Evolutionary conservation across 1,140 invertebrate species (phyloP).

Genomic region (Pentalonia nigronervosa): DNA sequence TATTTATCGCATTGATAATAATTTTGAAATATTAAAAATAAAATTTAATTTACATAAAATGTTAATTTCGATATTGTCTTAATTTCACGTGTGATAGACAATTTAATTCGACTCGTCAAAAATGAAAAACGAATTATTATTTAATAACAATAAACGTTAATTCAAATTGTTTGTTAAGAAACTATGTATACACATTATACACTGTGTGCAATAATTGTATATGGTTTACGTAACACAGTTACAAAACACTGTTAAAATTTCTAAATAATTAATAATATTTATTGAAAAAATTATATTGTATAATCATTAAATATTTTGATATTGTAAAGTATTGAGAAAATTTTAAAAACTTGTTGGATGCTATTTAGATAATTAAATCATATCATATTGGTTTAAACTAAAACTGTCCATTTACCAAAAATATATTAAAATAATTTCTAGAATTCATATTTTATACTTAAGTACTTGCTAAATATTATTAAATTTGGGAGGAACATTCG

Average conservation of each 20-base stretch:
- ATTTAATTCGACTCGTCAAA: not conserved
- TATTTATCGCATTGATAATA: not conserved
- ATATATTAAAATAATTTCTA: not conserved
- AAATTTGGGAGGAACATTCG: not conserved
- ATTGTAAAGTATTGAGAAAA: not conserved
- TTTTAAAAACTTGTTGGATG: not conserved
- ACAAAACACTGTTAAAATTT: not conserved
- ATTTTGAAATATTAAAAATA: not conserved
- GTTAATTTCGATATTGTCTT: not conserved
- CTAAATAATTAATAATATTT: not conserved
- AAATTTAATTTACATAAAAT: not conserved
- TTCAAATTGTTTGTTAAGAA: not conserved
- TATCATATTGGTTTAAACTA: not conserved
- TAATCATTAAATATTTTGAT: not conserved
- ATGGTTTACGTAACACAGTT: not conserved
- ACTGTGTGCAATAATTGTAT: not conserved
- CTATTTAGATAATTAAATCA: not conserved
- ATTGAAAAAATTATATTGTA: not conserved
- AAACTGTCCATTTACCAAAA: rapidly evolving
- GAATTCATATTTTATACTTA: not conserved
- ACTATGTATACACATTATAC: not conserved
- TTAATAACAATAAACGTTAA: not conserved
- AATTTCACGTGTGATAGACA: not conserved
- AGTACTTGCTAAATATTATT: not conserved
- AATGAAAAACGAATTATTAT: not conserved